Conservation (phyloP, 2,797 vertebrate genomes). For the Melanotaenia boesemani region DNA sequence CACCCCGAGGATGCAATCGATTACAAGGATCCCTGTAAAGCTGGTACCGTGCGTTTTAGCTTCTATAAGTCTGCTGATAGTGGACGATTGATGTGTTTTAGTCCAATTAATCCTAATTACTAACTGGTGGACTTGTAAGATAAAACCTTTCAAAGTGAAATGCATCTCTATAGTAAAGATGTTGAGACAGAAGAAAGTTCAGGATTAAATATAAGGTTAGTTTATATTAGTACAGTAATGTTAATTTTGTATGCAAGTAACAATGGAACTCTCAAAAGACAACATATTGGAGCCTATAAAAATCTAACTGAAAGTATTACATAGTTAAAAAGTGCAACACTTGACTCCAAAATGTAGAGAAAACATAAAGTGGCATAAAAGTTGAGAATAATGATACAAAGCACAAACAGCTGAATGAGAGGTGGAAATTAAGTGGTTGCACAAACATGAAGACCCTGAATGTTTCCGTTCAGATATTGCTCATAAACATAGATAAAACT, state of each 20-base stretch:
- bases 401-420: neutral
- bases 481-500: neutral
- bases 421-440: too few species aligned
- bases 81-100: neutral
- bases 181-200: neutral
- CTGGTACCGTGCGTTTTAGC: slow-evolving; percentile 73
- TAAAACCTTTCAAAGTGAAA: neutral
- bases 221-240: neutral
- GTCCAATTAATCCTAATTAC: neutral
- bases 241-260: neutral
- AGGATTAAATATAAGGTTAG: neutral
- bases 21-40: slow-evolving; percentile 87
- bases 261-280: neutral
- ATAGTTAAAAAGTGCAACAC: too few species aligned
- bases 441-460: neutral
- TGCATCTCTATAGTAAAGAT: neutral
- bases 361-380: neutral
- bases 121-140: neutral
- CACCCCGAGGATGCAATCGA: slow-evolving; percentile 73
- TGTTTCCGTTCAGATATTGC: neutral
- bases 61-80: neutral
- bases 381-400: neutral
- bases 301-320: too few species aligned
- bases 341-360: neutral
- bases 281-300: neutral